Conservation (phyloP, 2,113 vertebrate species). For the Lepisosteus osseus region DNA sequence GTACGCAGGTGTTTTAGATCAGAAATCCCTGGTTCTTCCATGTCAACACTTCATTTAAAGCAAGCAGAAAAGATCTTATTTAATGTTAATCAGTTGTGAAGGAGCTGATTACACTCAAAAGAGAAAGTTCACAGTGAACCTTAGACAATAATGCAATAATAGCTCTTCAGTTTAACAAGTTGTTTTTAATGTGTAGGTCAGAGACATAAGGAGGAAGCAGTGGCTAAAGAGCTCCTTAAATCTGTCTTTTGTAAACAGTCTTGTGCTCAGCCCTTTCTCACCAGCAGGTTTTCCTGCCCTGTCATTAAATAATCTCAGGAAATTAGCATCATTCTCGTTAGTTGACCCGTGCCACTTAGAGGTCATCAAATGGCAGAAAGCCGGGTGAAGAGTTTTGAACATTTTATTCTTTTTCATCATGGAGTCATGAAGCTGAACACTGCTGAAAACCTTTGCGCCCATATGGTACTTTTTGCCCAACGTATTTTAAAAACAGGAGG, state of each 20-base stretch:
- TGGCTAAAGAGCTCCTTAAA: constrained; percentile 41
- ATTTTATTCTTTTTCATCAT: constrained; percentile 26
- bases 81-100: constrained; percentile 51
- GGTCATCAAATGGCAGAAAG: constrained; percentile 35
- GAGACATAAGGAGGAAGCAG: constrained; percentile 30
- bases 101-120: constrained; percentile 49
- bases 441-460: background rate
- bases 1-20: constrained; percentile 31
- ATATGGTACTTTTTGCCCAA: too few relatives aligned
- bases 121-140: constrained; percentile 34
- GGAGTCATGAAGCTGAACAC: constrained; percentile 29
- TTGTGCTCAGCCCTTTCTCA: constrained; percentile 47
- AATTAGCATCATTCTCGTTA: constrained; percentile 44
- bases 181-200: constrained; percentile 21
- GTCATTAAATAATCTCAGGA: constrained; percentile 56
- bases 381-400: constrained; percentile 12
- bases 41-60: constrained; percentile 40
- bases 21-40: constrained; percentile 40
- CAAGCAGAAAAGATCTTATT: constrained; percentile 38
- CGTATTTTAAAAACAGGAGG: too few relatives aligned
- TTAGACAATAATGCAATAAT: constrained; percentile 44
- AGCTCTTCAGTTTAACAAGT: constrained; percentile 20
- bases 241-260: constrained; percentile 46
- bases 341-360: constrained; percentile 48
- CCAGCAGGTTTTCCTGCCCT: constrained; percentile 50